Evolutionary conservation across 2,797 vertebrate species (phyloP).

Genomic region (Sebastes glaucus): DNA sequence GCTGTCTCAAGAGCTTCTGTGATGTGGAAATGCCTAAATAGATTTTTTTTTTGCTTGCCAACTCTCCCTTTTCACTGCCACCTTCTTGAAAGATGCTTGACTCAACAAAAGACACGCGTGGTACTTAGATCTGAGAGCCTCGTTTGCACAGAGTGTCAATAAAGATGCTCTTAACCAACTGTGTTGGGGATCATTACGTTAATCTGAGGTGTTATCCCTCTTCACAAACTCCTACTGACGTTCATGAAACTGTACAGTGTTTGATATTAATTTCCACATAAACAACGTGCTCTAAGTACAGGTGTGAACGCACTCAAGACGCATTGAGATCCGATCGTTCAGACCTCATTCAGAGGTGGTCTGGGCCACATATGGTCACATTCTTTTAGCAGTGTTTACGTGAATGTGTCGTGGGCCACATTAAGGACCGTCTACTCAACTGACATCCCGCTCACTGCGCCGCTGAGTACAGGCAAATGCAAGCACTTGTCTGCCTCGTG

Average conservation of each 20-base stretch:
- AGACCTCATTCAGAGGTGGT: too few species aligned
- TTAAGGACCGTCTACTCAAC: too few species aligned
- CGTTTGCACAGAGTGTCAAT: constrained; percentile 64
- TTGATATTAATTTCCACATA: background rate
- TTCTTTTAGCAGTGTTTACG: too few species aligned
- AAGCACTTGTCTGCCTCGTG: too few species aligned
- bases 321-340: too few species aligned
- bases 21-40: constrained; percentile 59
- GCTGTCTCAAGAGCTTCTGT: constrained; percentile 44
- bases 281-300: background rate
- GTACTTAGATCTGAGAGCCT: constrained; percentile 33
- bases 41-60: constrained; percentile 56
- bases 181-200: constrained; percentile 1
- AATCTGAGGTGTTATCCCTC: background rate
- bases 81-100: constrained; percentile 57
- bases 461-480: rapidly evolving
- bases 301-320: too few species aligned
- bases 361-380: too few species aligned
- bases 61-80: constrained; percentile 41
- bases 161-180: constrained; percentile 51
- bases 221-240: constrained; percentile 18
- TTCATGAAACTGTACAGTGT: background rate
- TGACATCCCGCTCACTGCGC: too few species aligned
- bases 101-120: constrained; percentile 10
- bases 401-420: too few species aligned